A percentile compares a stretch with the other conserved stretches of the same genome.
Evolutionary conservation across 2,797 vertebrate species (phyloP).

Genomic region (Poliocrania exsul): DNA sequence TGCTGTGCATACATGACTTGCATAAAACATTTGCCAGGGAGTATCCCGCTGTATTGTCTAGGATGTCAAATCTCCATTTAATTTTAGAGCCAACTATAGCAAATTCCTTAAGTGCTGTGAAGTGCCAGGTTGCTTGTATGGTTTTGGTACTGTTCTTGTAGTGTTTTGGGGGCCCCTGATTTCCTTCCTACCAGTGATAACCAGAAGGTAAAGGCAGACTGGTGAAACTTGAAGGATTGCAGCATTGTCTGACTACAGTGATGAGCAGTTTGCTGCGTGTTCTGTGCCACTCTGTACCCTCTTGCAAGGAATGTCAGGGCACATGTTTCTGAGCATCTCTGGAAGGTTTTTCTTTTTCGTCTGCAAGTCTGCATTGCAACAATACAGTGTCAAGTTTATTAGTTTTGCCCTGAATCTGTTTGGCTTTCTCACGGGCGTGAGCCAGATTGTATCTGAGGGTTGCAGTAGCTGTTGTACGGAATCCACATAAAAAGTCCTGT

Average conservation of each 20-base stretch:
- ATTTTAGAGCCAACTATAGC: background rate
- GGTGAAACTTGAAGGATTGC: background rate
- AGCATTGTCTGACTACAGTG: background rate
- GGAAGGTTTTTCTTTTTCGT: background rate
- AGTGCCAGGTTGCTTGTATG: background rate
- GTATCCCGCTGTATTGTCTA: background rate
- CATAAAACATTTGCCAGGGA: background rate
- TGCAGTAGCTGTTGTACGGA: background rate
- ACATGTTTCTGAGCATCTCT: background rate
- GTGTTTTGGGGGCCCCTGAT: background rate
- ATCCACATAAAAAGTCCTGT: background rate
- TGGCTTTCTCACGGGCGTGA: background rate
- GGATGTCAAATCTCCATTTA: background rate
- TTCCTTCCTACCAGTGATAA: background rate
- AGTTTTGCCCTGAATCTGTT: background rate
- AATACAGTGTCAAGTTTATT: background rate
- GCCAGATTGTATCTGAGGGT: background rate
- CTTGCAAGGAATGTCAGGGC: background rate
- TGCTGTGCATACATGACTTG: background rate
- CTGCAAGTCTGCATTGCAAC: background rate
- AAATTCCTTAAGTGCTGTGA: background rate
- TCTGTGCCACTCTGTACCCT: background rate
- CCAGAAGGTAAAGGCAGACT: background rate
- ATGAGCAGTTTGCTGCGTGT: rapidly evolving
- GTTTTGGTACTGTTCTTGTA: background rate